Evolutionary conservation across 2,888 invertebrate genomes (phyloP).

Genomic region (Amphipoea lucens): DNA sequence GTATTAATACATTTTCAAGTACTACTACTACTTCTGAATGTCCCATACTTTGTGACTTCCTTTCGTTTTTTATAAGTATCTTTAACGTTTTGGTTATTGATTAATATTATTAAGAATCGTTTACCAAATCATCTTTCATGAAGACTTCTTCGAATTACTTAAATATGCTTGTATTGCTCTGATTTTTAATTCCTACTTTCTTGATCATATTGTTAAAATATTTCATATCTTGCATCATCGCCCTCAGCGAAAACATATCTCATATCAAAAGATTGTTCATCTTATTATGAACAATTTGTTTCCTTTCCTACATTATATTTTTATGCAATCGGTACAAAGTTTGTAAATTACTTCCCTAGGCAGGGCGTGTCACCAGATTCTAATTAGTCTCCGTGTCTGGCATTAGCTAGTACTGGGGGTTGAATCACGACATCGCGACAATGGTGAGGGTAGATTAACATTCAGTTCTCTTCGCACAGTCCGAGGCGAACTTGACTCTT

Average conservation of each 20-base stretch:
- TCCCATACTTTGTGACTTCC: not conserved
- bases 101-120: constrained; percentile 1
- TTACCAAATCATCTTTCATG: constrained; percentile 3
- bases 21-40: not conserved
- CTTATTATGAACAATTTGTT: constrained; percentile 42
- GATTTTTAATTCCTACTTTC: constrained; percentile 13
- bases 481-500: constrained; percentile 6
- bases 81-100: not conserved
- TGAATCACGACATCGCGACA: constrained; percentile 75
- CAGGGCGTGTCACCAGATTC: constrained; percentile 88
- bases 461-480: constrained; percentile 33
- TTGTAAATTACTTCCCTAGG: constrained; percentile 76
- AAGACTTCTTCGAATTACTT: constrained; percentile 1
- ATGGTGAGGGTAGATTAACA: constrained; percentile 53
- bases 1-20: not conserved
- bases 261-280: not conserved
- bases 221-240: not conserved
- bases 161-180: not conserved
- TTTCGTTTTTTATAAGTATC: not conserved
- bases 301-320: not conserved
- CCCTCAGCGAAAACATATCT: not conserved
- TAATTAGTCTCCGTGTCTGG: constrained; percentile 89
- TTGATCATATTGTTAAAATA: not conserved
- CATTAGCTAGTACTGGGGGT: constrained; percentile 82
- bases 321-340: constrained; percentile 79